These are phyloP conservation scores for Pectinophora gossypiella DNA, from an alignment of 1,140 invertebrate species.

Conservation along the genomic window DNA sequence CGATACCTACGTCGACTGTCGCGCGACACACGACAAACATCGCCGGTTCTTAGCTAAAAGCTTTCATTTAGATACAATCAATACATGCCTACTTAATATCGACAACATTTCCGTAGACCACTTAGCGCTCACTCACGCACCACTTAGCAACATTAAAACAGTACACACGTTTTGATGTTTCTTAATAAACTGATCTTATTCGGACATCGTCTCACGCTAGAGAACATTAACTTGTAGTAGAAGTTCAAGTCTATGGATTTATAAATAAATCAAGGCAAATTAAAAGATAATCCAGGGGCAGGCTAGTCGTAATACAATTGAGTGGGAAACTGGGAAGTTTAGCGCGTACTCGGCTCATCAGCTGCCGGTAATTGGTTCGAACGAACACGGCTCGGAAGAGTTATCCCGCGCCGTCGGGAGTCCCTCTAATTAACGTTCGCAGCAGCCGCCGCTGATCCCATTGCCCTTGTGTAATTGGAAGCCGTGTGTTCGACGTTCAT, in stretches of 20 bases:
- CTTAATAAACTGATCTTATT: too few species aligned
- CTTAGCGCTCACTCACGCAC: background rate
- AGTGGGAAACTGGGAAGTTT: constrained; percentile 33
- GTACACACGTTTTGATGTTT: too few species aligned
- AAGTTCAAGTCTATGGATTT: too few species aligned
- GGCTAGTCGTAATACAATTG: too few species aligned
- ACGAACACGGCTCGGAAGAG: constrained; percentile 29
- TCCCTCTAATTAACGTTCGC: constrained; percentile 60
- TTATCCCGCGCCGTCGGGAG: constrained; percentile 30
- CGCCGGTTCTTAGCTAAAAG: constrained; percentile 34
- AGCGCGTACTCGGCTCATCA: too few species aligned
- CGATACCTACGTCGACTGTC: too few species aligned
- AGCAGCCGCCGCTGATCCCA: constrained; percentile 37
- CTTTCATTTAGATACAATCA: constrained; percentile 24
- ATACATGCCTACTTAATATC: background rate
- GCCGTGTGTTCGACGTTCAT: too few species aligned
- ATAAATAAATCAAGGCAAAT: too few species aligned
- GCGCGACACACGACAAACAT: constrained; percentile 47
- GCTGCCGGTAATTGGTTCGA: constrained; percentile 62
- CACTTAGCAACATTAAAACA: background rate
- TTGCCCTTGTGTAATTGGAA: constrained; percentile 42
- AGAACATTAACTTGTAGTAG: too few species aligned
- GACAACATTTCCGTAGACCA: background rate
- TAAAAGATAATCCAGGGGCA: too few species aligned
- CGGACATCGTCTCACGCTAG: too few species aligned